These are phyloP conservation scores for Plebejus argus DNA, from an alignment of 2,888 invertebrate species.

Conservation along the genomic window DNA sequence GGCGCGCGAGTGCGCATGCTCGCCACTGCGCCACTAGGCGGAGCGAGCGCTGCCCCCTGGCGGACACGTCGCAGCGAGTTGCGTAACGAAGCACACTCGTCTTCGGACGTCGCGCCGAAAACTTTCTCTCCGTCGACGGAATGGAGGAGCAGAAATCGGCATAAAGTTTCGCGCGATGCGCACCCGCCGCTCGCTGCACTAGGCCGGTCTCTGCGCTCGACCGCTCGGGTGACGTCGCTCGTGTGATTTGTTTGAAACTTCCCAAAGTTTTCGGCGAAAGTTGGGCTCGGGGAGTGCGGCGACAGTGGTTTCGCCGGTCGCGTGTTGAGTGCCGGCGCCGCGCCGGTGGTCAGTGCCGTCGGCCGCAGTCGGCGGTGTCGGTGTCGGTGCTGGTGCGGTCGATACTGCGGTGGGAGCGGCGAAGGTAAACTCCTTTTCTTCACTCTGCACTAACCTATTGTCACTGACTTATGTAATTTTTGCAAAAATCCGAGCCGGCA, in stretches of 20 bases:
- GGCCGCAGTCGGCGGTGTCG: slow-evolving; percentile 69
- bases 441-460: slow-evolving; percentile 4
- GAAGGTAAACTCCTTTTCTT: slow-evolving; percentile 59
- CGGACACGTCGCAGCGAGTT: slow-evolving; percentile 75
- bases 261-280: slow-evolving; percentile 58
- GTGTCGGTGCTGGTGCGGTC: slow-evolving; percentile 72
- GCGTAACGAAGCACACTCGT: slow-evolving; percentile 79
- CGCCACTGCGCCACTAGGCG: slow-evolving; percentile 77
- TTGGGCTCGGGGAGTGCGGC: slow-evolving; percentile 63
- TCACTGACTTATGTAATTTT: neutral
- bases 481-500: neutral
- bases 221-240: slow-evolving; percentile 25
- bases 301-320: slow-evolving; percentile 64
- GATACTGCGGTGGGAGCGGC: slow-evolving; percentile 76
- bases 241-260: slow-evolving; percentile 56
- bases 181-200: slow-evolving; percentile 45
- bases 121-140: slow-evolving; percentile 66
- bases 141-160: slow-evolving; percentile 66
- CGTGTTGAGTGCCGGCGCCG: slow-evolving; percentile 62
- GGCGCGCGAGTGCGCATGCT: slow-evolving; percentile 69
- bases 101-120: slow-evolving; percentile 69
- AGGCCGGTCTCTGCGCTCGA: slow-evolving; percentile 26
- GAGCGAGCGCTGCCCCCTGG: slow-evolving; percentile 77
- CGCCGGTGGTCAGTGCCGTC: slow-evolving; percentile 67
- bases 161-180: slow-evolving; percentile 73